Base-by-base conservation (phyloP, 1,140 invertebrate genomes). In the Caenorhabditis inopinata region DNA sequence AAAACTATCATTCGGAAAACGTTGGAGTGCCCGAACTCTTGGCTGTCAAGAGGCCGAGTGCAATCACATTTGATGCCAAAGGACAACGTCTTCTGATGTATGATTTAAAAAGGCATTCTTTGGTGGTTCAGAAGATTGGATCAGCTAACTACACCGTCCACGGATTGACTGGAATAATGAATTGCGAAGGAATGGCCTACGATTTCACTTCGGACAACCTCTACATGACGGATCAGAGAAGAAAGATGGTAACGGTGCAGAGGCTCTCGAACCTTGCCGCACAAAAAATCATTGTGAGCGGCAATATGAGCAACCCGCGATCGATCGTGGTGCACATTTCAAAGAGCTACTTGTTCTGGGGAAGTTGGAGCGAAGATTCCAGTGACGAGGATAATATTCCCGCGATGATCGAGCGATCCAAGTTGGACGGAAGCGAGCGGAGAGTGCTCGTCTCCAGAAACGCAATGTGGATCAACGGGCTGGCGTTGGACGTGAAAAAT, bases 191-290 rank as follows among this genome's bases (percentile, higher is more conserved):
- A 46, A 91, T 96, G 27, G 94, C 94, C 47, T 91, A 94, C 45
- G 94, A 95, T 89, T 95, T 93, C 93, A 91, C 94, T 86, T 91
- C 94, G 49, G 90, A 92, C 38, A 94, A 94, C 88, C 85, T 95
- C 35, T 96, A 94, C 90, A 95, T 93, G 93, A 92, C 93, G 49
- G 93, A 96, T 86, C 91, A 92, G 85, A 90, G 91, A 47, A 88
- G 91, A 78, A 90, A 91, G 5, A 89, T 89, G 11, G 91, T 94
- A 83, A 91, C 90, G 84, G 92, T 93, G 32, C 91, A 92, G 21
- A 90, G 90, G 29, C 85, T 93, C 73, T 88, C 90, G 32, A 90
- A 92, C 84, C 85, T 90, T 2, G 87, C 88, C 25, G 88, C 90
- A 49, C 88, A 90, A 16, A 91, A 90, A 85, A 90, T 90, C 42